Evolutionary conservation across 2,113 vertebrate species (phyloP), one percentile per base, ranked within the genome.

Genomic region (Chaetorhynchus papuensis): DNA sequence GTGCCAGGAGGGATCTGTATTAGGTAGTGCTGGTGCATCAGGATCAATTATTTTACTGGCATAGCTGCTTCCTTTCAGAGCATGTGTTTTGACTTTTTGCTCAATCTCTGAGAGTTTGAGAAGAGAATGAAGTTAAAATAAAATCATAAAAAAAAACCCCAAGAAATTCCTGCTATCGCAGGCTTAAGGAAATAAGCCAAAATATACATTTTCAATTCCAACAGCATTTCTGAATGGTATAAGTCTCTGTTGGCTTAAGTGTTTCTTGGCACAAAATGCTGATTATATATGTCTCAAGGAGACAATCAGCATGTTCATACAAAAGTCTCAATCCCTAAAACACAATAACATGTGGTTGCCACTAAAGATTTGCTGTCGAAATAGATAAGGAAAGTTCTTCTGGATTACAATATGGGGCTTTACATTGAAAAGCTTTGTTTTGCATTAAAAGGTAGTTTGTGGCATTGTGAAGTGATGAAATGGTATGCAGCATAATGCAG

Each of bases 301-400:
- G 96, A 95, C 96, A 97, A 97, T 97, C 89, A 90, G 65, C 76
- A 81, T 93, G 78, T 90, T 97, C 79, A 61, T 66, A 83, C 61
- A 87, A 97, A 96, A 97, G 95, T 94, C 89, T 90, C 87, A 96
- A 72, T 96, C 91, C 92, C 76, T 93, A 95, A 94, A 83, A 96
- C 92, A 87, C 87, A 94, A 79, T 97, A 95, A 97, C 94, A 96
- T 95, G 97, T 97, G 86, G 71, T 97, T 96, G 91, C 93, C 96
- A 90, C 95, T 96, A 96, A 96, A 96, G 93, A 95, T 97, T 96
- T 96, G 50, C 93, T 97, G 94, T 95, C 59, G 11, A 89, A 97
- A 91, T 90, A 96, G 92, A 95, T 96, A 96, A 96, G 91, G 45
- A 96, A 93, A 93, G 45, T 96, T 97, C 81, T 87, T 87, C 76